Evolutionary conservation across 92 coral and sea anemone species (phyloP).

Genomic region (Porites lobata): DNA sequence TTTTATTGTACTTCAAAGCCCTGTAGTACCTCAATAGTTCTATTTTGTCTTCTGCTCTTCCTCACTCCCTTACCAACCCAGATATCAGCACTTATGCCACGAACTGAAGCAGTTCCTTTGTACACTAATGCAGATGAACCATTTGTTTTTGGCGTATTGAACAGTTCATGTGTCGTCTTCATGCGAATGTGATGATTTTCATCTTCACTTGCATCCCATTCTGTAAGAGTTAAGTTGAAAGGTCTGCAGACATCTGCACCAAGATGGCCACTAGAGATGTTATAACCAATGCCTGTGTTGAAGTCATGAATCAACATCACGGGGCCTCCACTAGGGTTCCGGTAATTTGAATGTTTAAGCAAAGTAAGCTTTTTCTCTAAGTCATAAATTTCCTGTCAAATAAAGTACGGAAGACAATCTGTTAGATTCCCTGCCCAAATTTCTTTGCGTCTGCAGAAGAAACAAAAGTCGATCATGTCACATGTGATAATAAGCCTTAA

Average conservation of each 20-base stretch:
- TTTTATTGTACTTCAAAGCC: no score
- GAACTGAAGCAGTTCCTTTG: slow-evolving; percentile 69
- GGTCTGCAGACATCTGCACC: slow-evolving; percentile 32
- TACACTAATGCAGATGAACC: slow-evolving; percentile 59
- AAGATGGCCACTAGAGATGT: slow-evolving; percentile 22
- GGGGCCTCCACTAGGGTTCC: slow-evolving; percentile 29
- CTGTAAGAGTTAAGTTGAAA: slow-evolving; percentile 14
- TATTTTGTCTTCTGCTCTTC: background rate
- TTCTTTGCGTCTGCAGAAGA: no score
- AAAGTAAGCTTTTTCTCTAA: slow-evolving; percentile 51
- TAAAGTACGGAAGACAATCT: background rate
- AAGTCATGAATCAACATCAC: slow-evolving; percentile 64
- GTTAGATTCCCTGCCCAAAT: no score
- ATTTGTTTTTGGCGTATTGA: slow-evolving; percentile 33
- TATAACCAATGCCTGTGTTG: slow-evolving; percentile 75
- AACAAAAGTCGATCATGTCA: no score
- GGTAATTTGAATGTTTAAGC: slow-evolving; percentile 39
- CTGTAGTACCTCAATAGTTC: slow-evolving; percentile 6
- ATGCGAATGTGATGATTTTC: slow-evolving; percentile 75
- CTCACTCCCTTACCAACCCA: slow-evolving; percentile 46
- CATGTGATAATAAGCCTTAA: no score
- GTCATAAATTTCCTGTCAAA: slow-evolving; percentile 68
- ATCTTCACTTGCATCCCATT: slow-evolving; percentile 29
- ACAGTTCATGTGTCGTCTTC: slow-evolving; percentile 72
- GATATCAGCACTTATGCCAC: slow-evolving; percentile 82